phyloP scores from a whole-genome alignment of 2,113 vertebrate genomes.

The Cebidichthys violaceus region DNA sequence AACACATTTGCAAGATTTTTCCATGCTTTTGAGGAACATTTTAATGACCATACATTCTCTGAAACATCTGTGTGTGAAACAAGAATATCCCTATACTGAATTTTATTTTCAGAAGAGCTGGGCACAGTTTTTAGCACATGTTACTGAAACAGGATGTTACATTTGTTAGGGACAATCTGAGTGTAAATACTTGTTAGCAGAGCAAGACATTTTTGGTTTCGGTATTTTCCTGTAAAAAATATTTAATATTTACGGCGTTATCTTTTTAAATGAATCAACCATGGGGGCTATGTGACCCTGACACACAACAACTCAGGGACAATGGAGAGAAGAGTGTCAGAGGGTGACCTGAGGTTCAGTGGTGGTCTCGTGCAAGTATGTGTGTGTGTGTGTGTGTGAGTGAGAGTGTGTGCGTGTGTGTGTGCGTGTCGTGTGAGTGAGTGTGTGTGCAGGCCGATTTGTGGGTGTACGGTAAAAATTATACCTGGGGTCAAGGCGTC shows the following conservation, averaged over 20 bases:
- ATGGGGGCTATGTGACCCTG: slow-evolving; percentile 18
- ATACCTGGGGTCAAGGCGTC: slow-evolving; percentile 56
- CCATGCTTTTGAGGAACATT: too few relatives aligned
- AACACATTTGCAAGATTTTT: too few relatives aligned
- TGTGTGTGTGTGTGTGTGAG: not conserved
- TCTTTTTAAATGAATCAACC: slow-evolving; percentile 49
- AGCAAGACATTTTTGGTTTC: too few relatives aligned
- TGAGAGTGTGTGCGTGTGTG: slow-evolving; percentile 4
- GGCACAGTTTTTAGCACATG: too few relatives aligned
- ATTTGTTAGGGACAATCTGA: too few relatives aligned
- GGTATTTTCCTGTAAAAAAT: not conserved
- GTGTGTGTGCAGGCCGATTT: not conserved
- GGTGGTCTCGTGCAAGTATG: not conserved
- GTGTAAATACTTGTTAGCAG: too few relatives aligned
- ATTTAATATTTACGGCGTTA: not conserved
- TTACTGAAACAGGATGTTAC: too few relatives aligned
- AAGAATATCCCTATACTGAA: not conserved
- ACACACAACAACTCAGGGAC: slow-evolving; percentile 33
- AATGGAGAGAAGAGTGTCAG: slow-evolving; percentile 20
- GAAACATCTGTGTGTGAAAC: too few relatives aligned
- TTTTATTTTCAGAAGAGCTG: too few relatives aligned
- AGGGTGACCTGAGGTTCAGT: slow-evolving; percentile 17
- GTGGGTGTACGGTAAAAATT: slow-evolving; percentile 43
- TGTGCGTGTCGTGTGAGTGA: not conserved
- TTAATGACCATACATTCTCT: too few relatives aligned